These are phyloP conservation scores for Spea multiplicata DNA, from an alignment of 2,113 vertebrate species.

Conservation along the genomic window DNA sequence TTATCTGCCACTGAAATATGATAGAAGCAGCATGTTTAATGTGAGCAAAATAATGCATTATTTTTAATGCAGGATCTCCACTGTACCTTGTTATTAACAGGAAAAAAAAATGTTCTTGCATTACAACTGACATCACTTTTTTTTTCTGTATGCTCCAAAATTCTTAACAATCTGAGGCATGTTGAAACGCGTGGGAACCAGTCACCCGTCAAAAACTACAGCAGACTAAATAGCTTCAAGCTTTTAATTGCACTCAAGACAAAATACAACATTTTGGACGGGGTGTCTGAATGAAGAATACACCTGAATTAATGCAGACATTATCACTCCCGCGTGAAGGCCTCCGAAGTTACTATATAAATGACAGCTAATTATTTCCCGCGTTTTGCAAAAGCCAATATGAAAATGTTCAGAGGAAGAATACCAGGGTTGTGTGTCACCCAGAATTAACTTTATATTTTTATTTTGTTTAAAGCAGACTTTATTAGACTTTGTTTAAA, in stretches of 20 bases:
- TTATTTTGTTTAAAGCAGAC: no score
- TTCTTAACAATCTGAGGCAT: conserved; percentile 26
- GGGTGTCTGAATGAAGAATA: background rate
- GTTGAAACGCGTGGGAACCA: conserved; percentile 25
- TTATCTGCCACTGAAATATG: background rate
- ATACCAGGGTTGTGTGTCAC: no score
- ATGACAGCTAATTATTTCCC: no score
- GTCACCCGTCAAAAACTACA: background rate
- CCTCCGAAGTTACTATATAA: no score
- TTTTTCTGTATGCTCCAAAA: background rate
- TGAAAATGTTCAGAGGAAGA: no score
- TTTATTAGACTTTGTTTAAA: no score
- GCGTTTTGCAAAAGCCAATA: no score
- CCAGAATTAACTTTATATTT: no score
- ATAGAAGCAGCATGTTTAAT: background rate
- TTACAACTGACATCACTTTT: background rate
- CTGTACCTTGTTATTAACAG: background rate
- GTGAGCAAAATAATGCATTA: background rate
- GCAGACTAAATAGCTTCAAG: conserved; percentile 36
- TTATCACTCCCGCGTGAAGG: no score
- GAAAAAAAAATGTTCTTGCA: background rate
- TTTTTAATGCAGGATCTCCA: background rate
- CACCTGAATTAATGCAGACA: background rate
- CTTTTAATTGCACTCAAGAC: conserved; percentile 3
- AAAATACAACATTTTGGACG: conserved; percentile 20